Base-by-base conservation (phyloP, 2,113 vertebrate species). In the Triplophysa tibetana region DNA sequence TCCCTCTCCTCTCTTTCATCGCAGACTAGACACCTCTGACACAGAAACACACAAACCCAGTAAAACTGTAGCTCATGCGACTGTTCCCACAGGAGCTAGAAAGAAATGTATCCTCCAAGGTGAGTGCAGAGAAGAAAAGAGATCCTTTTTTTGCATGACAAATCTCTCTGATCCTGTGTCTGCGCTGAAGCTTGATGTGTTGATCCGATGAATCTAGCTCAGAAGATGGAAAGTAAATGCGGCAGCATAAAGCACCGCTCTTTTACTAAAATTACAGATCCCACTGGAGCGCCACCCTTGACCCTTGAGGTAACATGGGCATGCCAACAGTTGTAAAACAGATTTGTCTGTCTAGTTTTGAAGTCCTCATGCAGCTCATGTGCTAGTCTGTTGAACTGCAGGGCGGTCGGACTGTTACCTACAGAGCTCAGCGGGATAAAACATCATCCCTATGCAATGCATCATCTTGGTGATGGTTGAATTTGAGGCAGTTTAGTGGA, bases 1-100 rank as follows among this genome's bases (percentile, higher is more conserved):
- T 61, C 43, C 11, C 41, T 61, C 2, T 24, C 5, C 43, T 45
- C 43, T 45, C 43, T 45, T 60, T 38, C 48, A 74, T 33, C 67
- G 69, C 54, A 60, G 64, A 70, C 74, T 81, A 77, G 63, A 69
- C 23, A 79, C 60, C 58, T 54, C 63, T 78, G 61, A 78, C 65
- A 70, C 75, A 84, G 70, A 79, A 75, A 75, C 77, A 83, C 65
- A 83, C 64, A 83, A 75, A 83, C 77, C 81, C 29, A 75, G 56
- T 78, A 64, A 63, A 68, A 73, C 62, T 58, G 23, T 70, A 62
- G 26, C 29, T 77, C 45, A 33, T 29, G 17, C 21, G 11, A 21
- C 33, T 69, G 67, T 60, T 16, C 13, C 70, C 73, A 2, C 29
- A 14, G 43, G 58, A 80, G 14, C 65, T 4, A 5, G 19, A 69